These are phyloP conservation scores for Leptodon cayanensis DNA, from an alignment of 2,797 vertebrate genomes.

Conservation along the genomic window DNA sequence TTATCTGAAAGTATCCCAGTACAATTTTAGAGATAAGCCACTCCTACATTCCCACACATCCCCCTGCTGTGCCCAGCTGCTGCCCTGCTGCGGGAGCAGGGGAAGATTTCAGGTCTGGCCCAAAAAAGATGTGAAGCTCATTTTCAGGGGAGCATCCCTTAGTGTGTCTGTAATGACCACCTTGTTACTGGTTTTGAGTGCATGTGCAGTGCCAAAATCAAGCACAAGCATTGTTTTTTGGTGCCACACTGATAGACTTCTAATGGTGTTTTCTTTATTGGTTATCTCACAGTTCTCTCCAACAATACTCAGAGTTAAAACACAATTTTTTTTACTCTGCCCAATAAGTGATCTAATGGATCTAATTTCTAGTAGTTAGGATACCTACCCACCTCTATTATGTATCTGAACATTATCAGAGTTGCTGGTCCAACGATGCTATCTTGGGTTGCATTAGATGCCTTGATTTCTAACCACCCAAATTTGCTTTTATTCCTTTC, in stretches of 20 bases:
- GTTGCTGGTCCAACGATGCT: not conserved
- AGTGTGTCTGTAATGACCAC: not conserved
- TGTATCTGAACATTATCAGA: not conserved
- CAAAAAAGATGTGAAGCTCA: not conserved
- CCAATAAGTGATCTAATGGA: not conserved
- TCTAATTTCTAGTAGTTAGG: not conserved
- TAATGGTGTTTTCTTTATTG: not conserved
- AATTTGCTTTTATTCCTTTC: not conserved
- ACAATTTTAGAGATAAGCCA: not conserved
- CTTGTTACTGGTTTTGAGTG: not conserved
- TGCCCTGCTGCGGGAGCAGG: rapidly evolving
- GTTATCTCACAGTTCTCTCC: not conserved
- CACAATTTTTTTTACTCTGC: not conserved
- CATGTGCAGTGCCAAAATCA: not conserved
- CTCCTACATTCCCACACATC: not conserved
- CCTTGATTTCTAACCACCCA: not conserved
- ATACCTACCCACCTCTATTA: rapidly evolving
- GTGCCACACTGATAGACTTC: not conserved
- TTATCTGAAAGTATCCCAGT: not conserved
- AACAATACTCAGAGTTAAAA: not conserved
- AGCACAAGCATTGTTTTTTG: not conserved
- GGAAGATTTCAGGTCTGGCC: not conserved
- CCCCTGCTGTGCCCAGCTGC: not conserved
- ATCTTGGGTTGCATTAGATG: not conserved
- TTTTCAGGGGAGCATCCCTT: not conserved